Conservation (phyloP, 2,888 invertebrate species). For the Callinectes sapidus region DNA sequence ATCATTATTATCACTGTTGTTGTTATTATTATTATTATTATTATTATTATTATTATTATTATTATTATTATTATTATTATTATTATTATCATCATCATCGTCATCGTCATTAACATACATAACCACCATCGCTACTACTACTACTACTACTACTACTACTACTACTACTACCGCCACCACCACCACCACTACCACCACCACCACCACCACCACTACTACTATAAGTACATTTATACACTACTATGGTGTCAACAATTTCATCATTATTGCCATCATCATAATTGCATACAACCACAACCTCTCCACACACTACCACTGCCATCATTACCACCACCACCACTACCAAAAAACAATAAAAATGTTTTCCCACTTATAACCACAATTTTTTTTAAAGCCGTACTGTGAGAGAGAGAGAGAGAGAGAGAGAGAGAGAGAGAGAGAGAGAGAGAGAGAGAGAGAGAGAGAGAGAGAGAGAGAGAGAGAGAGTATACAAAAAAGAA, state of each 20-base stretch:
- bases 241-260: background rate
- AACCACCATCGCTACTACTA: too few species aligned
- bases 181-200: too few species aligned
- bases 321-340: background rate
- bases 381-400: background rate
- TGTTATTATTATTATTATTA: too few species aligned
- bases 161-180: too few species aligned
- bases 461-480: background rate
- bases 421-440: slow-evolving; percentile 23
- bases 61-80: too few species aligned
- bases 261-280: background rate
- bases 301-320: background rate
- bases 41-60: too few species aligned
- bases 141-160: too few species aligned
- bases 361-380: background rate
- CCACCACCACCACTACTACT: too few species aligned
- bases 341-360: background rate
- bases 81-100: too few species aligned
- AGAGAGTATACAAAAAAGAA: background rate
- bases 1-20: background rate
- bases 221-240: too few species aligned
- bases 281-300: background rate
- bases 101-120: too few species aligned
- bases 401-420: slow-evolving; percentile 26
- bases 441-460: background rate